Evolutionary conservation across 2,888 invertebrate species (phyloP).

Genomic region (Oligia latruncula): DNA sequence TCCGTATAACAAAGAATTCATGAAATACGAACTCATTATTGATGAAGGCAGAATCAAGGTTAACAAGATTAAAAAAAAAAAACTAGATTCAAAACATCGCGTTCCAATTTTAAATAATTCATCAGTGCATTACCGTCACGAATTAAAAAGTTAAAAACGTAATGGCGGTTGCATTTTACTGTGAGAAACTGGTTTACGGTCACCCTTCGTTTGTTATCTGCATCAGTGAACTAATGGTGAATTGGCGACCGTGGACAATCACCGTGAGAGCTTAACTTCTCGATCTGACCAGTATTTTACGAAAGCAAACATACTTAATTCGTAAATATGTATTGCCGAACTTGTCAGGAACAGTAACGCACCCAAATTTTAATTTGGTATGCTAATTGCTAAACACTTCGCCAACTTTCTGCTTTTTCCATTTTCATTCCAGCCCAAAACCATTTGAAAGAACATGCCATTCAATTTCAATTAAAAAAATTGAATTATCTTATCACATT

Average conservation of each 20-base stretch:
- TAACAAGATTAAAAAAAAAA: conserved; percentile 25
- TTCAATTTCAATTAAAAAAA: conserved; percentile 29
- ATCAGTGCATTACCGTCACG: conserved; percentile 50
- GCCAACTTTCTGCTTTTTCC: conserved; percentile 33
- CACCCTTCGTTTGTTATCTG: conserved; percentile 64
- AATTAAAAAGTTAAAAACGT: conserved; percentile 46
- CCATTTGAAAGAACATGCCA: conserved; percentile 31
- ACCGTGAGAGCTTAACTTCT: conserved; percentile 56
- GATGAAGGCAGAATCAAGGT: conserved; percentile 45
- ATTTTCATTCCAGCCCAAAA: conserved; percentile 17
- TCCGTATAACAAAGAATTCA: conserved; percentile 27
- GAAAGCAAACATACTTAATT: background rate
- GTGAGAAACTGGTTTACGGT: conserved; percentile 58
- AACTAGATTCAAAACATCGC: conserved; percentile 48
- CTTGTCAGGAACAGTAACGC: conserved; percentile 8
- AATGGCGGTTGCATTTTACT: conserved; percentile 45
- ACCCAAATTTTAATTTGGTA: conserved; percentile 23
- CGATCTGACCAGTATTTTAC: conserved; percentile 8
- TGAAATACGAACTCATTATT: conserved; percentile 41
- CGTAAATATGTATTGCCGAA: conserved; percentile 1
- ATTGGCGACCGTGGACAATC: conserved; percentile 61
- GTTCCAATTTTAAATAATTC: conserved; percentile 58
- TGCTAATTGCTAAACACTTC: conserved; percentile 18
- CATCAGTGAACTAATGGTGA: conserved; percentile 59
- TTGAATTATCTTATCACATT: conserved; percentile 39